Evolutionary conservation across 2,113 vertebrate species (phyloP), one percentile per base, ranked within the genome.

Genomic region (Rhipidura dahli): DNA sequence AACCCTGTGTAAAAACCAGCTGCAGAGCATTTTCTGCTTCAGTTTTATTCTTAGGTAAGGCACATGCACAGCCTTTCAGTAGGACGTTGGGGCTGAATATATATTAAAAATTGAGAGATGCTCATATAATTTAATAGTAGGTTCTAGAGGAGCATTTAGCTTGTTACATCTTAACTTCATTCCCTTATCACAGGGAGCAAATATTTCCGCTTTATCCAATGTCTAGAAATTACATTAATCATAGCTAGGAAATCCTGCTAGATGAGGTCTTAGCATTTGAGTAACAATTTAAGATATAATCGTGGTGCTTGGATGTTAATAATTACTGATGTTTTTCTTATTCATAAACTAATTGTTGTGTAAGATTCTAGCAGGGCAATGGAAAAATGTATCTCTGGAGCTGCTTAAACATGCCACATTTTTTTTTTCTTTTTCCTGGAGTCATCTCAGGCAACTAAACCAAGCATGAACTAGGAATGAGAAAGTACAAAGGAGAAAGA

Each of bases 91-190:
- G 83, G 90, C 42, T 90, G 86, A 90, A 80, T 42, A 89, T 45
- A 14, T 59, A 86, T 63, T 83, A 94, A 96, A 95, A 90, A 87
- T 24, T 59, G 85, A 91, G 59, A 93, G 18, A 54, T 24, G 35
- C 27, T 90, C 63, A 28, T 91, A 77, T 33, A 87, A 85, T 57
- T 89, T 78, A 80, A 81, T 28, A 27, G 71, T 6, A 33, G 56
- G 22, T 60, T 71, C 60, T 53, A 71, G 51, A 89, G 31, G 27
- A 91, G 7, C 15, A 63, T 56, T 80, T 44, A 47, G 51, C 44
- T 83, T 66, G 23, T 35, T 61, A 80, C n/a, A 83, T 30, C 30
- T 87, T 39, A 28, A n/a, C 45, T 93, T 91, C 40, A 80, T 51
- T 77, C 69, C 35, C 42, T 60, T 85, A 65, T 47, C 66, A 66